Conservation (phyloP, 2,113 vertebrate genomes). For the Cyanoramphus novaezelandiae region DNA sequence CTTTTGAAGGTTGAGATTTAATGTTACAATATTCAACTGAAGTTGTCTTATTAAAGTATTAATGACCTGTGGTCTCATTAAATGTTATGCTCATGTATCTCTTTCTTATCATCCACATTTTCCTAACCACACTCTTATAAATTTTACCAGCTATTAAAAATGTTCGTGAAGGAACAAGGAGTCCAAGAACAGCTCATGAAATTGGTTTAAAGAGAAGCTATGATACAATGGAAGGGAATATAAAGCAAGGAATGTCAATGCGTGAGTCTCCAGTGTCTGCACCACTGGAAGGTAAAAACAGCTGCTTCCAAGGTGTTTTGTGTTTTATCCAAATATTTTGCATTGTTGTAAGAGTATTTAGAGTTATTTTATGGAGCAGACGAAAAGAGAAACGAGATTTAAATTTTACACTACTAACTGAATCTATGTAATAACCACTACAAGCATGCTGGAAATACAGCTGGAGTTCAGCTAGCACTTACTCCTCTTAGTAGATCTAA, state of each 20-base stretch:
- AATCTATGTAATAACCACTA: not conserved
- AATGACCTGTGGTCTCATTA: not conserved
- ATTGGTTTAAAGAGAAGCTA: slow-evolving; percentile 88
- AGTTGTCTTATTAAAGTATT: not conserved
- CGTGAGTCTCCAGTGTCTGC: slow-evolving; percentile 85
- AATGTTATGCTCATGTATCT: not conserved
- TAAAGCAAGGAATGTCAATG: slow-evolving; percentile 84
- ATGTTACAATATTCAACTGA: not conserved
- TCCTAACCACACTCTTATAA: not conserved
- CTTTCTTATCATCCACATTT: not conserved
- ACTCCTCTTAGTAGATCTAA: not conserved
- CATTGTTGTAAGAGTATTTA: not conserved
- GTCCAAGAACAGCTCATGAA: slow-evolving; percentile 89
- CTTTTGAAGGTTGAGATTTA: not conserved
- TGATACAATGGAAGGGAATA: slow-evolving; percentile 90
- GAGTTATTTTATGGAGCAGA: not conserved
- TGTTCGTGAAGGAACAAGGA: slow-evolving; percentile 91
- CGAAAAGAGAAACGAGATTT: not conserved
- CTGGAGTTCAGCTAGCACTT: not conserved
- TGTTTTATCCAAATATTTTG: not conserved
- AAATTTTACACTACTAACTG: not conserved
- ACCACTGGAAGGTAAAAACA: slow-evolving; percentile 86
- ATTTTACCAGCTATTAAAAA: slow-evolving; percentile 89
- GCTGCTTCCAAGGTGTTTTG: not conserved
- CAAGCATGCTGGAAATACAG: not conserved